Base-by-base conservation (phyloP, 2,113 vertebrate species). In the Craseonycteris thonglongyai region DNA sequence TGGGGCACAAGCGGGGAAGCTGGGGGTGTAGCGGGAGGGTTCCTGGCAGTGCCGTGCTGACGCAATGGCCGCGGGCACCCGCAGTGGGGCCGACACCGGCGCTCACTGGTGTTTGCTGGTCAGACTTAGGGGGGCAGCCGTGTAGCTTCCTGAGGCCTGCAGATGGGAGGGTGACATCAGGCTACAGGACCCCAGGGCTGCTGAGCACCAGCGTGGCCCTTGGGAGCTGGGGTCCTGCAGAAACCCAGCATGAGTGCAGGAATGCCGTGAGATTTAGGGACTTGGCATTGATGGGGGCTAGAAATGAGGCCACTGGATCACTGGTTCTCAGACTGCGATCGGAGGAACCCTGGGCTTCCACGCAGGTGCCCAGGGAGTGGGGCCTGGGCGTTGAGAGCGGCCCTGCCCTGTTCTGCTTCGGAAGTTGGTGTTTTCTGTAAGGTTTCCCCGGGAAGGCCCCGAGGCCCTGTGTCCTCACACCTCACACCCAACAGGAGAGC, bases 51-150 rank as follows among this genome's bases (percentile, higher is more conserved):
- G n/a, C n/a, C n/a, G n/a, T n/a, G 28, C 16, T 16, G 11, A 42
- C 14, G 40, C 14, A 15, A 21, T n/a, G 40, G 63, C 30, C 0
- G 0, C 28, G 72, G 58, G 38, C 13, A 9, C 47, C 15, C 18
- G 82, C 22, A 35, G 0, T 3, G 1, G 8, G 54, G 45, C 10
- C 21, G 7, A 7, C 0, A 3, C 14, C 1, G 30, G 47, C 22
- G 22, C 51, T 21, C 6, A 7, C 3, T 6, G 33, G 10, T 14
- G 5, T 9, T 9, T 10, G 7, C 33, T 13, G 51, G 13, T 59
- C 30, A 7, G 91, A 28, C 16, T 1, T 3, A 7, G 33, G 28
- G 38, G 15, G 12, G 22, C 15, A 7, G 6, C 26, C 4, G 2
- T 1, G 3, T 24, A 2, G 10, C 5, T 15, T 16, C 11, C 49